phyloP scores from a whole-genome alignment of 2,888 invertebrate species.

The Pyrgus malvae region DNA sequence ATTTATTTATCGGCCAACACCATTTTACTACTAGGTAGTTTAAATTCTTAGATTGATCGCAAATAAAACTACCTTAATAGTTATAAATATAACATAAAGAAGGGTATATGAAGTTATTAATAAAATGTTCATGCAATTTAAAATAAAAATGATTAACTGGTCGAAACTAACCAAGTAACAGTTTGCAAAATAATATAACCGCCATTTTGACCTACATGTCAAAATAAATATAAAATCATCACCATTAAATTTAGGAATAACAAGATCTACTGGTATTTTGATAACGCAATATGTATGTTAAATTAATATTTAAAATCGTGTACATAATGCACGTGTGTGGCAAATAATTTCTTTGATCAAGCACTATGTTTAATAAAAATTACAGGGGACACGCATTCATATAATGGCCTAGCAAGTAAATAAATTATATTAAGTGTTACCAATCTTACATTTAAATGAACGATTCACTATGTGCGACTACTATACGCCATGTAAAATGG shows the following conservation, averaged over 20 bases:
- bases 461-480: constrained; percentile 82
- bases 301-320: constrained; percentile 45
- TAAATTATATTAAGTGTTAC: constrained; percentile 74
- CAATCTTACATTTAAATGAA: constrained; percentile 81
- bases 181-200: constrained; percentile 32
- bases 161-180: not conserved
- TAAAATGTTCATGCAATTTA: constrained; percentile 39
- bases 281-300: constrained; percentile 28
- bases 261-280: constrained; percentile 13
- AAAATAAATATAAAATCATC: constrained; percentile 25
- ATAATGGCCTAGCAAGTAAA: constrained; percentile 70
- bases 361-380: constrained; percentile 63
- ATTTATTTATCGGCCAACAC: too few species aligned
- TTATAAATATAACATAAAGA: too few species aligned
- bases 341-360: constrained; percentile 51
- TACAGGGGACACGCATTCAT: constrained; percentile 69
- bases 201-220: constrained; percentile 49
- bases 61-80: too few species aligned
- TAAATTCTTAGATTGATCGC: too few species aligned
- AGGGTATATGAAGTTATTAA: not conserved
- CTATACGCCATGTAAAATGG: constrained; percentile 79
- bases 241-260: constrained; percentile 24
- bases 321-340: constrained; percentile 64
- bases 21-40: too few species aligned
- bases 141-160: not conserved